These are phyloP conservation scores for Aphidius gifuensis DNA, from an alignment of 1,140 invertebrate species.

Conservation along the genomic window DNA sequence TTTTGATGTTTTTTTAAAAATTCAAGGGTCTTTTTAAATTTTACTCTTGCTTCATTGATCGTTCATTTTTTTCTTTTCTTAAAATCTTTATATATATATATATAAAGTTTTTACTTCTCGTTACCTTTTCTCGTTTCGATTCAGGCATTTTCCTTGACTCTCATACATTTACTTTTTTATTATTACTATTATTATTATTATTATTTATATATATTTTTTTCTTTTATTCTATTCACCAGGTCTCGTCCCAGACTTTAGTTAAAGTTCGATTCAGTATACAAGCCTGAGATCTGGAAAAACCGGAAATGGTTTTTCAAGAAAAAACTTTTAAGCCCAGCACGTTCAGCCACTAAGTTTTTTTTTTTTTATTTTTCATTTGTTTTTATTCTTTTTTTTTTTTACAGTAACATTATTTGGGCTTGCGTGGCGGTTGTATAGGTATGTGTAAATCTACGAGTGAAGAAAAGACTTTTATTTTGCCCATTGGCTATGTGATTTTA, in stretches of 20 bases:
- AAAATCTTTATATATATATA: too few species aligned
- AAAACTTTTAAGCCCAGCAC: constrained; percentile 11
- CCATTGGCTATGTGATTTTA: background rate
- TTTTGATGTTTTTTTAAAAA: too few species aligned
- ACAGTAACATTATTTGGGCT: too few species aligned
- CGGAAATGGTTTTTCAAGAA: constrained; percentile 16
- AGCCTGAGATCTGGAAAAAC: constrained; percentile 1
- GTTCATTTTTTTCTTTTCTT: too few species aligned
- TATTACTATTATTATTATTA: background rate
- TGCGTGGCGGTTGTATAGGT: too few species aligned
- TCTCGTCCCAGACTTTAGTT: constrained; percentile 8
- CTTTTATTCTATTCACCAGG: background rate
- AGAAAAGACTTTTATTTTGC: too few species aligned
- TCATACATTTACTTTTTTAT: background rate
- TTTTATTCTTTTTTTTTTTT: too few species aligned
- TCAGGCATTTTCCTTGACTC: background rate
- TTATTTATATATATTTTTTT: background rate
- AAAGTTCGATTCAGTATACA: constrained; percentile 20
- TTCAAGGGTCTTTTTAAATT: too few species aligned
- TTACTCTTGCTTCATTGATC: too few species aligned
- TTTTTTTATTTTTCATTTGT: constrained; percentile 16
- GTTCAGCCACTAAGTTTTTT: background rate
- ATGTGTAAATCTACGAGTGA: too few species aligned
- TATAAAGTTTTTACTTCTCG: background rate
- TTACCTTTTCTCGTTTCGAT: background rate